Conservation (phyloP, 2,113 vertebrate species). For the Laticauda laticaudata region DNA sequence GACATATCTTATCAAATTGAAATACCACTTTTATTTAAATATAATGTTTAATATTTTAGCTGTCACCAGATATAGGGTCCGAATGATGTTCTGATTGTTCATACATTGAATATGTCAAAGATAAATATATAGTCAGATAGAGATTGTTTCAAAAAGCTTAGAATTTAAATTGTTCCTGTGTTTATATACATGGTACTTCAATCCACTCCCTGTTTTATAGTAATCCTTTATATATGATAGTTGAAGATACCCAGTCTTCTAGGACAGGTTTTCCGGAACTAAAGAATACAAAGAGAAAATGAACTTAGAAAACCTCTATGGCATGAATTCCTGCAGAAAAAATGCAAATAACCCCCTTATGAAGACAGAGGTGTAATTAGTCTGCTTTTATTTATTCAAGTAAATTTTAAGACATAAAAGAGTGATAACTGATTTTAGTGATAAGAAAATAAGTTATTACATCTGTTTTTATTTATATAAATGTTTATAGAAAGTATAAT, state of each 20-base stretch:
- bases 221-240: background rate
- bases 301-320: background rate
- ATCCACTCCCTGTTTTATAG: background rate
- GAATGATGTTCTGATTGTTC: background rate
- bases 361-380: background rate
- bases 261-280: background rate
- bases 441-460: background rate
- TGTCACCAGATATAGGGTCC: slow-evolving; percentile 23
- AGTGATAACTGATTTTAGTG: background rate
- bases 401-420: background rate
- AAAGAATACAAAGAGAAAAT: no score
- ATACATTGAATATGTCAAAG: slow-evolving; percentile 35
- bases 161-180: background rate
- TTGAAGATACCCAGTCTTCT: background rate
- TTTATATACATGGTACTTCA: background rate
- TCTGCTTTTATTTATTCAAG: background rate
- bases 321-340: background rate
- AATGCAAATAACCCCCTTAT: background rate
- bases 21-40: slow-evolving; percentile 36
- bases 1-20: background rate
- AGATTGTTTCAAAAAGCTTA: background rate
- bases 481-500: background rate
- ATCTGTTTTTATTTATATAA: background rate
- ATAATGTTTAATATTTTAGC: slow-evolving; percentile 21
- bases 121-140: background rate